Conservation (phyloP, 2,888 invertebrate genomes). For the Steromphala cineraria region DNA sequence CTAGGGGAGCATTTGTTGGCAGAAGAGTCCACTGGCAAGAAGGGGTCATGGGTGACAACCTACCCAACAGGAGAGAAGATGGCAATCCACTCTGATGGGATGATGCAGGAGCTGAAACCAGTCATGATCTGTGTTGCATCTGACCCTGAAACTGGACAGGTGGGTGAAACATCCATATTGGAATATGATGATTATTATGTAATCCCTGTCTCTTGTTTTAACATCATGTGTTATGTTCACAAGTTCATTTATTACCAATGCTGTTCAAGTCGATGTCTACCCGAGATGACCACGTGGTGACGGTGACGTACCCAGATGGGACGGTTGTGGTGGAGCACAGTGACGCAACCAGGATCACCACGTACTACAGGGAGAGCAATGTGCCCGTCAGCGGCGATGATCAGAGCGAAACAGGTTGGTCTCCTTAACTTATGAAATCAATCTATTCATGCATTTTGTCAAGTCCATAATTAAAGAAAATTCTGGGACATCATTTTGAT, state of each 20-base stretch:
- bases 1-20: constrained; percentile 35
- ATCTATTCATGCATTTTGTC: no score
- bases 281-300: constrained; percentile 73
- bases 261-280: constrained; percentile 69
- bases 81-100: constrained; percentile 50
- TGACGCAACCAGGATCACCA: constrained; percentile 75
- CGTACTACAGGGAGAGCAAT: constrained; percentile 65
- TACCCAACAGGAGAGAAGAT: constrained; percentile 67
- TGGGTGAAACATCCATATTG: constrained; percentile 28
- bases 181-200: neutral
- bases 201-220: no score
- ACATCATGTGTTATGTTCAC: no score
- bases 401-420: constrained; percentile 41
- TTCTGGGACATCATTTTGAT: no score
- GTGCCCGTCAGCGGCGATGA: constrained; percentile 41
- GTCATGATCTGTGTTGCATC: constrained; percentile 69
- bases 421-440: neutral
- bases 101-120: constrained; percentile 52
- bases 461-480: no score
- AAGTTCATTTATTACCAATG: no score
- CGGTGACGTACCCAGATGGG: constrained; percentile 72
- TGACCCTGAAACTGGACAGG: constrained; percentile 73
- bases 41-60: constrained; percentile 66
- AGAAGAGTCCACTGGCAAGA: constrained; percentile 43
- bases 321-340: constrained; percentile 73